Base-by-base conservation (phyloP, 2,113 vertebrate species). In the Rhea pennata region DNA sequence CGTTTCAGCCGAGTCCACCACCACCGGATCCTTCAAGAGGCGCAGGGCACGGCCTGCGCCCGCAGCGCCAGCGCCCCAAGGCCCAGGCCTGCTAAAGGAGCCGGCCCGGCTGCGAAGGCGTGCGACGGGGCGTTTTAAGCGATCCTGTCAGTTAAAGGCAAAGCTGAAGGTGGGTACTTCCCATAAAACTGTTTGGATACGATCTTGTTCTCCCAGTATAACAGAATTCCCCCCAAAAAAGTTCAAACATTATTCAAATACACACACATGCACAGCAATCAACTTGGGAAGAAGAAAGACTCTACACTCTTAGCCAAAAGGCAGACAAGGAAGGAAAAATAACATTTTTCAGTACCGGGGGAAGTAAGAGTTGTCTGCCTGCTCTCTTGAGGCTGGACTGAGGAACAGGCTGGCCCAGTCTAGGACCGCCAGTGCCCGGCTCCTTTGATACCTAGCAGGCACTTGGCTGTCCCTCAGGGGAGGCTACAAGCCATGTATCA, bases 161-260 rank as follows among this genome's bases (percentile, higher is more conserved):
- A 73, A 93, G 88, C 1, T 26, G 50, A 92, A 72, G 19, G 8
- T 69, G 51, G 46, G 22, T 21, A 54, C 24, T 40, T 36, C 54
- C 77, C 50, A 20, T 39, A 74, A 59, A 85, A 73, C 33, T 74
- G 46, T 36, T 85, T 46, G 20, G 54, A 58, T 62, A 66, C 0
- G 0, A 56, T 36, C 90, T 53, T 66, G 21, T 76, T 51, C 50
- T 83, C 44, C 22, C 59, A 54, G 53, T 5, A 0, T 17, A 87
- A 73, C 26, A 83, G 64, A 80, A 90, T 62, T 85, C 80, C 31
- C 42, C 74, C 75, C 74, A n/a, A 58, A 73, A 26, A 88, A 93
- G 79, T 65, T 74, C 78, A 91, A 88, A 33, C 50, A 92, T 10
- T 13, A 81, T 84, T 75, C 87, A 89, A 84, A 74, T n/a, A 89